These are phyloP conservation scores for Lypha dubia DNA, from an alignment of 2,888 invertebrate species.

Conservation along the genomic window DNA sequence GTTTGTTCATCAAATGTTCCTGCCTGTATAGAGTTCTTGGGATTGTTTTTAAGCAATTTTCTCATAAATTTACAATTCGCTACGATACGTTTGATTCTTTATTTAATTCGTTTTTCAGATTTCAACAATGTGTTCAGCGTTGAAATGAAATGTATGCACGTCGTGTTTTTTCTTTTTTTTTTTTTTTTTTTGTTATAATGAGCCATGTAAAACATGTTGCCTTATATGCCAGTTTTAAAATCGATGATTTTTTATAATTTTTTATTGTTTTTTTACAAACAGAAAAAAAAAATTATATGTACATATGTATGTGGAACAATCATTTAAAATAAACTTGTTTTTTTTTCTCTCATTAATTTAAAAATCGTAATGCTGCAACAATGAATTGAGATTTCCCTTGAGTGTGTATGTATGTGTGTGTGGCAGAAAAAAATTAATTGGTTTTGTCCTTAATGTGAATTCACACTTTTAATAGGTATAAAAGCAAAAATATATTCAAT, in stretches of 20 bases:
- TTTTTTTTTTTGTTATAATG: conserved; percentile 50
- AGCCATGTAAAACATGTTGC: conserved; percentile 68
- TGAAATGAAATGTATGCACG: conserved; percentile 63
- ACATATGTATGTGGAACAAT: conserved; percentile 15
- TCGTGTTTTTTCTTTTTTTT: too few species aligned
- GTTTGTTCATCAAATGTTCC: conserved; percentile 51
- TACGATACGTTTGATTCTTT: conserved; percentile 71
- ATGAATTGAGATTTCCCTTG: conserved; percentile 37
- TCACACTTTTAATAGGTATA: conserved; percentile 3
- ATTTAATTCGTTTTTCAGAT: conserved; percentile 9
- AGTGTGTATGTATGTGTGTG: conserved; percentile 1
- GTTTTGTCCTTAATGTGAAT: conserved; percentile 12
- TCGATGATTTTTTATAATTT: conserved; percentile 52
- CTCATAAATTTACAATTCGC: conserved; percentile 76
- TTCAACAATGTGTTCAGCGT: conserved; percentile 51
- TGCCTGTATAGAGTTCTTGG: conserved; percentile 44
- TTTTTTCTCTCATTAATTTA: conserved; percentile 25
- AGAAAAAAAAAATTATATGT: neutral
- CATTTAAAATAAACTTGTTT: conserved; percentile 59
- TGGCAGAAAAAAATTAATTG: conserved; percentile 4
- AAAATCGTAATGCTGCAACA: conserved; percentile 11
- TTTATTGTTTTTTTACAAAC: conserved; percentile 25
- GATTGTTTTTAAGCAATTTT: conserved; percentile 60
- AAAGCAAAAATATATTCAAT: neutral
- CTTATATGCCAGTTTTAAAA: conserved; percentile 65